A percentile compares a stretch with the other conserved stretches of the same genome.
phyloP scores from a whole-genome alignment of 35 echinoderm and acorn worm genomes.

The Ophioderma brevispina region DNA sequence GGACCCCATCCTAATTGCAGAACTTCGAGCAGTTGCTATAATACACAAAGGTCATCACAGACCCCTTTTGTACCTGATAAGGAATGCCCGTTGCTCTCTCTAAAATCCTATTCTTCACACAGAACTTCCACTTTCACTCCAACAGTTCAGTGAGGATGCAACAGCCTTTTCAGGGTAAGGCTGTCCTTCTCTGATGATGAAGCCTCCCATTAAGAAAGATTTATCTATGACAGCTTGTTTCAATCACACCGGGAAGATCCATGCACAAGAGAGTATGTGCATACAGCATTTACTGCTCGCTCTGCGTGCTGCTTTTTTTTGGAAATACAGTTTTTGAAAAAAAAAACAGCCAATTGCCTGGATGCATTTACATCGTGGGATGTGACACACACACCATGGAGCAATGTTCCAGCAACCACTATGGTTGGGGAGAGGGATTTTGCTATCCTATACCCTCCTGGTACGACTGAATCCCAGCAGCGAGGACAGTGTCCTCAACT shows the following conservation, averaged over 20 bases:
- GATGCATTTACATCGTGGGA: slow-evolving; percentile 55
- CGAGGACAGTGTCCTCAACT: not conserved
- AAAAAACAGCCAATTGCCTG: slow-evolving; percentile 47
- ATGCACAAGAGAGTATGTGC: slow-evolving; percentile 14
- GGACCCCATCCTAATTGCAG: slow-evolving; percentile 18
- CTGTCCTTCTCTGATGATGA: not conserved
- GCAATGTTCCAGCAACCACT: slow-evolving; percentile 51
- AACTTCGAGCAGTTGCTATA: slow-evolving; percentile 31
- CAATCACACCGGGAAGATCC: slow-evolving; percentile 14
- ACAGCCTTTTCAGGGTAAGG: not conserved
- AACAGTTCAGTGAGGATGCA: slow-evolving; percentile 28
- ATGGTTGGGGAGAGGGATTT: slow-evolving; percentile 60
- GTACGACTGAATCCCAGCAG: slow-evolving; percentile 19
- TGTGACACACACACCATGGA: not conserved
- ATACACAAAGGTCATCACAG: slow-evolving; percentile 38
- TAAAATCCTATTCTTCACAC: slow-evolving; percentile 13
- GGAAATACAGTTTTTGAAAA: slow-evolving; percentile 40
- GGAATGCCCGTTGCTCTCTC: not conserved
- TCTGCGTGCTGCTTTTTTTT: slow-evolving; percentile 45
- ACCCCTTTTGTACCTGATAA: slow-evolving; percentile 25
- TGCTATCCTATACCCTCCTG: slow-evolving; percentile 22
- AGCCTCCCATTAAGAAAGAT: slow-evolving; percentile 17
- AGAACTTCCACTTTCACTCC: not conserved
- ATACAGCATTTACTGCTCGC: slow-evolving; percentile 4
- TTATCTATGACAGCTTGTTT: slow-evolving; percentile 28